These are phyloP conservation scores for Sthenelais limicola DNA, from an alignment of 2,888 invertebrate species.

Conservation along the genomic window DNA sequence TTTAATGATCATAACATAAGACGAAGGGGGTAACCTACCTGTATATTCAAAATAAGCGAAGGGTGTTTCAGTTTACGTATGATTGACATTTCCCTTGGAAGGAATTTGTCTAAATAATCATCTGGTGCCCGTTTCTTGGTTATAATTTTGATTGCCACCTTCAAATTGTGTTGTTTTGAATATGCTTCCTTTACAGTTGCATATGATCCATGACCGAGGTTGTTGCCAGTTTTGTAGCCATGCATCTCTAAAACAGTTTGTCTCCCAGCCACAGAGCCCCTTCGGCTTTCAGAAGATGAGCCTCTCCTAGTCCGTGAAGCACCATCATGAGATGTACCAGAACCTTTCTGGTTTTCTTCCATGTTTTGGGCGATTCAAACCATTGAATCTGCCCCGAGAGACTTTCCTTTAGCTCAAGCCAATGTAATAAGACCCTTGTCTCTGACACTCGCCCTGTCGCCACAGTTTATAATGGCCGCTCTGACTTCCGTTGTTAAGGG, in stretches of 20 bases:
- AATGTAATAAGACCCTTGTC: too few species aligned
- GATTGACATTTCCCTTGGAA: slow-evolving; percentile 68
- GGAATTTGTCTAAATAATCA: slow-evolving; percentile 66
- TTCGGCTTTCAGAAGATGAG: too few species aligned
- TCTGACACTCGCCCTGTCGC: too few species aligned
- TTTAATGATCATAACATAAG: background rate
- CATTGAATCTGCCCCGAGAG: too few species aligned
- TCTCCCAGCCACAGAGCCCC: too few species aligned
- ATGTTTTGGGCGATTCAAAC: too few species aligned
- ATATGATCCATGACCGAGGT: slow-evolving; percentile 67
- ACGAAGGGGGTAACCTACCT: slow-evolving; percentile 51
- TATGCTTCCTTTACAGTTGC: slow-evolving; percentile 66
- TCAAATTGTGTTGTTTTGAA: slow-evolving; percentile 60
- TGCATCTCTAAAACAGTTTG: slow-evolving; percentile 41
- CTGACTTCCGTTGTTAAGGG: too few species aligned
- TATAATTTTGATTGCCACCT: slow-evolving; percentile 69
- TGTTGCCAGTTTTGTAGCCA: slow-evolving; percentile 63
- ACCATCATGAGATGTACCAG: too few species aligned
- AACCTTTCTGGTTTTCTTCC: too few species aligned
- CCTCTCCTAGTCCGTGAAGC: too few species aligned
- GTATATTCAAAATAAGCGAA: slow-evolving; percentile 54
- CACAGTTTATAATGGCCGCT: too few species aligned
- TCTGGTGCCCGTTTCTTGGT: slow-evolving; percentile 64
- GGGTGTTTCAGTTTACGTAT: slow-evolving; percentile 63
- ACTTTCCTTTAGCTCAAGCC: too few species aligned